These are phyloP conservation scores for Dynastes hyllus DNA, from an alignment of 2,888 invertebrate genomes.

Conservation along the genomic window DNA sequence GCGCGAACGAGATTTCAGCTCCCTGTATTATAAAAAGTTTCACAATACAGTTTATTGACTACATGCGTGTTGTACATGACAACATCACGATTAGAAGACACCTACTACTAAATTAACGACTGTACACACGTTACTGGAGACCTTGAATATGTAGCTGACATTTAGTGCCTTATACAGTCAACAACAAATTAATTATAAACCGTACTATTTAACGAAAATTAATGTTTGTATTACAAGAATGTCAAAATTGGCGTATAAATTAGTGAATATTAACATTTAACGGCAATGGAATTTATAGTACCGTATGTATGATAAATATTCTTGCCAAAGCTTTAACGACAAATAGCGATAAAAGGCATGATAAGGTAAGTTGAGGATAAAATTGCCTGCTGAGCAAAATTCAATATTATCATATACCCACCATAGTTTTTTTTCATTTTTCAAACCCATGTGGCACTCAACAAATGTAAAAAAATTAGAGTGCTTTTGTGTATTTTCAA, in stretches of 20 bases:
- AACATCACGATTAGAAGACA: not conserved
- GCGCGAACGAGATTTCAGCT: no score
- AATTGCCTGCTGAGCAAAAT: no score
- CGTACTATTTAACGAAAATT: not conserved
- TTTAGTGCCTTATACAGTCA: slow-evolving; percentile 1
- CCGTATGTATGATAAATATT: not conserved
- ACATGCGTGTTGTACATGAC: not conserved
- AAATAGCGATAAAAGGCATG: no score
- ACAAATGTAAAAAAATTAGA: no score
- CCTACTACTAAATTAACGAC: not conserved
- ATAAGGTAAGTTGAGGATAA: no score
- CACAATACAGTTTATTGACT: not conserved
- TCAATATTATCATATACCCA: no score
- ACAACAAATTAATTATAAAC: slow-evolving; percentile 18
- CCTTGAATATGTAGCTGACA: slow-evolving; percentile 28
- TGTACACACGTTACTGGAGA: not conserved
- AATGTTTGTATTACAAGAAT: not conserved
- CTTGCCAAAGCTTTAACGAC: not conserved
- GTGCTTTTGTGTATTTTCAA: no score
- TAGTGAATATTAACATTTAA: not conserved
- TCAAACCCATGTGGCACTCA: no score
- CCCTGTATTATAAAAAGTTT: no score
- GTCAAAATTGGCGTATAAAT: not conserved
- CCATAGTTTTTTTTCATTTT: no score
- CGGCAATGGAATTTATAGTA: not conserved